Evolutionary conservation across 2,888 invertebrate species (phyloP), one percentile per base, ranked within the genome.

Genomic region (Orthosia gracilis): DNA sequence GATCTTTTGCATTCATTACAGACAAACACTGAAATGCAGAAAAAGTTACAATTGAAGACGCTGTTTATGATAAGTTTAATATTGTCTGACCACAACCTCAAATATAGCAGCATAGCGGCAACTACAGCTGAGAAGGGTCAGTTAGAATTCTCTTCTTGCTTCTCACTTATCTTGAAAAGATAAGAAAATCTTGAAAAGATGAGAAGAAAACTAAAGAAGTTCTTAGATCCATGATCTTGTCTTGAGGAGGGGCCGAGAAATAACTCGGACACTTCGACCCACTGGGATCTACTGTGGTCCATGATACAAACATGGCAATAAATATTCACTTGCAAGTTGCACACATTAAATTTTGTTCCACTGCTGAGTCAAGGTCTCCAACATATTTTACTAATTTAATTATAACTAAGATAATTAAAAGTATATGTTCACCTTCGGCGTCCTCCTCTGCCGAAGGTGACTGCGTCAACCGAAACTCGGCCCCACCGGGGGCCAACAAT

Each of bases 1-100:
- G 87, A 88, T 87, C 93, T 92, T 17, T 92, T 92, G 88, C 96
- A 96, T 59, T 93, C 92, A 88, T 95, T 86, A 85, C 96, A 96
- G 74, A 91, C 90, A 81, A 89, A 96, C 86, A 94, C 96, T 96
- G 92, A 81, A 85, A 85, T 52, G 15, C 68, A 92, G 92, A 64
- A 54, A 76, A 69, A 76, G 49, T 49, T 63, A 54, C 40, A 61
- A n/a, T 17, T n/a, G 21, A 23, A 69, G 3, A 68, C 18, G 61
- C 47, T 54, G 17, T 13, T 58, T 47, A 47, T 64, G 18, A 23
- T n/a, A 50, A 68, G 12, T 12, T 55, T 47, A 18, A 18, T 68
- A 40, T 40, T 40, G 21, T 49, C 15, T 23, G 40, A 64, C 45
- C 18, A 15, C 12, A 26, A 26, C 15, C n/a, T 50, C 3, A 15